Base-by-base conservation (phyloP, 2,113 vertebrate genomes). In the Syrmaticus mikado region DNA sequence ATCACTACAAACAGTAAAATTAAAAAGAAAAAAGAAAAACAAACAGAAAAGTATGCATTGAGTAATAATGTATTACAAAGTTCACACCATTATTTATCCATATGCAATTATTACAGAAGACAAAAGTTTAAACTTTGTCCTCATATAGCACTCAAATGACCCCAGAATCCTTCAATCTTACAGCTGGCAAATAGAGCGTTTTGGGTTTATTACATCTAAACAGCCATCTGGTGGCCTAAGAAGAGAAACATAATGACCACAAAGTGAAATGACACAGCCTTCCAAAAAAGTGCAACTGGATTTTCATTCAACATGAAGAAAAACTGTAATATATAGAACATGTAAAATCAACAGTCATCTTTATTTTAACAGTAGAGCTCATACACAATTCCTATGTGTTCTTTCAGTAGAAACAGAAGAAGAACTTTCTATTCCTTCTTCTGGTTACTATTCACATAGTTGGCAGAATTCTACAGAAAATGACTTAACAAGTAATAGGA, bases 221-320 rank as follows among this genome's bases (percentile, higher is more conserved):
- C n/a, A 91, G 43, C 75, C 75, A 89, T 81, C 74, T 94, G 72
- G 65, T 75, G 75, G 46, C 64, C 81, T 81, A 38, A 87, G 70
- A 87, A 53, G 34, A 87, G 25, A 81, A 92, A 58, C 36, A 60
- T 22, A 78, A 85, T 27, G 65, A 84, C 82, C 50, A 83, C n/a
- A 82, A 71, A 73, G 16, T 48, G 41, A 89, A 91, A 21, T 43
- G 2, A 36, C 75, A 85, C 73, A 84, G 78, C 32, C 10, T 3
- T 68, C 65, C 38, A 41, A 43, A 96, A 52, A 13, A 80, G 24
- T 30, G 38, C 27, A 82, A 34, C 4, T 1, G 6, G 3, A 0
- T 46, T 74, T 84, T 66, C 52, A 48, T 46, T 76, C 43, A 80
- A 22, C 30, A 38, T 11, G 9, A 6, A 58, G 6, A 87, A 74